phyloP scores from a whole-genome alignment of 2,113 vertebrate species.

The Ictidomys tridecemlineatus region DNA sequence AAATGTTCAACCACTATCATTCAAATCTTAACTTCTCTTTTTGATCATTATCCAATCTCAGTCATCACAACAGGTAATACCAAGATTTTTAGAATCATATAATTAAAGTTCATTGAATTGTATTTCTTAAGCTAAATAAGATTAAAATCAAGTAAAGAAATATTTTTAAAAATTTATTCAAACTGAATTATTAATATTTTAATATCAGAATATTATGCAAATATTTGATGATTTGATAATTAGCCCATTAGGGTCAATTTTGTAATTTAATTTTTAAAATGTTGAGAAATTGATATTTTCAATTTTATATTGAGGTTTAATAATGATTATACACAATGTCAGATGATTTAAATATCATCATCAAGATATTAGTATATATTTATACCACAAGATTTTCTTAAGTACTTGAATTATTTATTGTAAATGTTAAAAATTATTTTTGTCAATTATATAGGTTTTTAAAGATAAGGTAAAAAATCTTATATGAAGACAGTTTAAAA shows the following conservation, averaged over 20 bases:
- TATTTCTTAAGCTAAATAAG: neutral
- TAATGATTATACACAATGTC: neutral
- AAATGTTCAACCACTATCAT: neutral
- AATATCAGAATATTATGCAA: neutral
- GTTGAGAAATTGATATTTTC: neutral
- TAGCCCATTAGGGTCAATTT: neutral
- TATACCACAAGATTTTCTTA: neutral
- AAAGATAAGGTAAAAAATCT: neutral
- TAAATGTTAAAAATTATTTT: neutral
- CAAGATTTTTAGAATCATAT: neutral
- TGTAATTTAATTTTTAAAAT: neutral
- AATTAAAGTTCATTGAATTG: neutral
- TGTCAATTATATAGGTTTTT: neutral
- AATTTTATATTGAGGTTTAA: neutral
- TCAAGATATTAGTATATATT: neutral
- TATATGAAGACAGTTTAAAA: neutral
- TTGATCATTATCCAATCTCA: neutral
- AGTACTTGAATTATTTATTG: neutral
- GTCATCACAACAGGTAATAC: neutral
- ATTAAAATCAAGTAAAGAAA: neutral
- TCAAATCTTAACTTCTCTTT: neutral
- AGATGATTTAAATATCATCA: neutral
- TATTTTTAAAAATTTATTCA: neutral
- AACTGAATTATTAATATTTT: neutral
- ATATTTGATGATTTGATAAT: neutral